Evolutionary conservation across 2,113 vertebrate species (phyloP), one percentile per base, ranked within the genome.

Genomic region (Coracopsis vasa): DNA sequence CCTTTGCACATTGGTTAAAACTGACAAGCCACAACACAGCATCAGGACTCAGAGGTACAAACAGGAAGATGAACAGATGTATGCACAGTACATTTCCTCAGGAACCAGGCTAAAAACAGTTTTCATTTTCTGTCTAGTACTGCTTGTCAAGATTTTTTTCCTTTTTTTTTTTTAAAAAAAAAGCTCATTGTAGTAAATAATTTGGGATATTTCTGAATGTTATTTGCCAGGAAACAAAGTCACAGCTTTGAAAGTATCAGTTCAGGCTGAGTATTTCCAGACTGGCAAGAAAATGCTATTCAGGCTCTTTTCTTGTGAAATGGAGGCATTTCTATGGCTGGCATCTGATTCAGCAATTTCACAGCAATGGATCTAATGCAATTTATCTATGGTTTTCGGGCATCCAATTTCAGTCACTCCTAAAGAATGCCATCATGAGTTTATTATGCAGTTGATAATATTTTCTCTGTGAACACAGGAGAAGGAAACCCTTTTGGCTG

Each of bases 331-430:
- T 86, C 64, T 83, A 44, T 45, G 64, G 28, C 19, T 93, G 47
- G 24, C 88, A 47, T 80, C 56, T 86, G 80, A 92, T 78, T 94
- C 86, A 93, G 85, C 65, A 88, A 81, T 83, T 90, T 96, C 88
- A 92, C 54, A 86, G 90, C 54, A 80, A 77, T 64, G 70, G 35
- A 27, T 84, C 42, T 91, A 93, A 74, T 74, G 44, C 28, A 95
- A 80, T 90, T 67, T 72, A 39, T 88, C n/a, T 80, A 60, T 56
- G 56, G 42, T 47, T 94, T 93, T 84, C 48, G 11, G 51, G 54
- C 54, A 79, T 90, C 17, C 48, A 79, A 13, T 86, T 92, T 94
- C 90, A 91, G n/a, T 86, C 56, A 86, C 42, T 84, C 31, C 27
- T 78, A 45, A 94, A 80, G 50, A 92, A 83, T 80, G 20, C 13